Base-by-base conservation (phyloP, 2,888 invertebrate species). In the Leptarthrus brevirostris region DNA sequence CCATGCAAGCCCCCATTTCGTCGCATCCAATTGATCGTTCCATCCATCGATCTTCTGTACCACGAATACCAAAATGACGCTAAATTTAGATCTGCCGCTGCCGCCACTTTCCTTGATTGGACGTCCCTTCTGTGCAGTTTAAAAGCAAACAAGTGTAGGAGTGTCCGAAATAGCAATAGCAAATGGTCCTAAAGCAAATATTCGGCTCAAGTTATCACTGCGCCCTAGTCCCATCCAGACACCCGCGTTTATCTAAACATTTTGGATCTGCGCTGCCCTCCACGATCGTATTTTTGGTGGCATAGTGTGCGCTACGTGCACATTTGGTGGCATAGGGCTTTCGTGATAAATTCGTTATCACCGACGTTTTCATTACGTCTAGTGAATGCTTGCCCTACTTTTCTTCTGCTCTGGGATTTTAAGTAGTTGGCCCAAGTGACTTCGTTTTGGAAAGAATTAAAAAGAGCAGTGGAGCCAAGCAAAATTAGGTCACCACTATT, bases 291-390 rank as follows among this genome's bases (percentile, higher is more conserved):
- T 52, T 26, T 40, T 5, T n/a, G 34, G 36, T n/a, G 30, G 52
- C 20, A 10, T 30, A 22, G 52, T 61, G 58, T 36, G 34, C 34
- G 52, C 52, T 69, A 69, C 69, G 69, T 69, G 69, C 69, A 69
- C 69, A 69, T 69, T 69, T 72, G 72, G 72, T 72, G 72, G 72
- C 72, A 30, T 72, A 72, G 72, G 72, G 72, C 72, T 56, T 16
- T 47, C 49, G 64, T 64, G 73, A 73, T 73, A 73, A 73, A 73
- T 73, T 73, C 36, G 73, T 73, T 73, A 73, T 73, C 73, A 64
- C 61, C 52, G 58, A 64, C 64, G 61, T 73, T 72, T 72, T 72
- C 54, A 71, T 71, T 71, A 52, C 69, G 64, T 69, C 52, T 49
- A 24, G 69, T 49, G 69, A 52, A 52, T 69, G 69, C 52, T 49